Base-by-base conservation (phyloP, 2,797 vertebrate species). In the Acanthiza pusilla region DNA sequence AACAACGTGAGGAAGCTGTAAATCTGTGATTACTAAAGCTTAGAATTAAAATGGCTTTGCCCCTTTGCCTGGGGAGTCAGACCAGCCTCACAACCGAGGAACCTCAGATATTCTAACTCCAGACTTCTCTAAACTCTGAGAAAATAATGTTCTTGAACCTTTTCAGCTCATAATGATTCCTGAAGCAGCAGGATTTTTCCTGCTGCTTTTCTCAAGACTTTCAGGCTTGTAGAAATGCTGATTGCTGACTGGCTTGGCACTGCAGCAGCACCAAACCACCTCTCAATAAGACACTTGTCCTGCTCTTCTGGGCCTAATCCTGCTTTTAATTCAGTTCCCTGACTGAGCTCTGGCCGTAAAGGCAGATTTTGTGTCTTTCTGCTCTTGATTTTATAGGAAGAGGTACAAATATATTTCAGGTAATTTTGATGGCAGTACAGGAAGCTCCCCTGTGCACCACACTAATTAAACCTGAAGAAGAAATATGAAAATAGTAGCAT, bases 91-190 rank as follows among this genome's bases (percentile, higher is more conserved):
- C 16, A 71, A 54, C 36, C 61, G 43, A 94, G 92, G 91, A 96
- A 82, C 89, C 84, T 89, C 87, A 85, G 89, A 88, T 1, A 7
- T 78, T 93, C 71, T 83, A 76, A 97, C 86, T 89, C 84, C 93
- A 65, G 82, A 71, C 67, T 91, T 93, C 93, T 84, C 88, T 80
- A 55, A 94, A 92, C 88, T 86, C 15, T 50, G 87, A 58, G 15
- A 76, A 94, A 96, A 96, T 95, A 91, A 62, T 17, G 21, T 68
- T 93, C 80, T 76, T 66, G 34, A 88, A 94, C 80, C 84, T 94
- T 94, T 96, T 85, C 88, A 77, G 89, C 63, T 89, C 62, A 42
- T 80, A 85, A 93, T 38, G 83, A 92, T 34, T 81, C 72, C 86
- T 66, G 38, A 88, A 96, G 83, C 92, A 94, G 93, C 87, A 88